Evolutionary conservation across 2,888 invertebrate species (phyloP), one percentile per base, ranked within the genome.

Genomic region (Erannis defoliaria): DNA sequence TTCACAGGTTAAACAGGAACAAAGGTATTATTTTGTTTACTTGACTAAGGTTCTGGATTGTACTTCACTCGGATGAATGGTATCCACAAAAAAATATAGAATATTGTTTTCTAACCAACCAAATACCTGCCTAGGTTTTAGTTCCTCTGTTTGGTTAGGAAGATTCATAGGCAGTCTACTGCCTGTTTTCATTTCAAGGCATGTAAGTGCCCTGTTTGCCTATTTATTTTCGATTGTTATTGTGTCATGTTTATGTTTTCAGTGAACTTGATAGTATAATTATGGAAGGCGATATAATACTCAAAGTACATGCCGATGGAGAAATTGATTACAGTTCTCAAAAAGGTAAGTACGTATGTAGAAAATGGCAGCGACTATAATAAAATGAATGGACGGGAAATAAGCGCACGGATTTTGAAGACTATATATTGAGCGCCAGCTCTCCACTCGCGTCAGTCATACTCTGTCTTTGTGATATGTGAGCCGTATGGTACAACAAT

Each of bases 241-340:
- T n/a, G n/a, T n/a, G n/a, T n/a, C 12, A 2, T 45, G 16, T 12
- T 31, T 29, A 26, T 18, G 16, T 46, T 69, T 70, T 38, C 40
- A 71, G 71, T 50, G 71, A 71, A 10, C 59, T 71, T 62, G 68
- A 71, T 40, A 66, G 68, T 33, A 71, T 71, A 18, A 64, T 64
- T 33, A 67, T 71, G 71, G 71, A 71, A 61, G 71, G 68, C 23
- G 71, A 71, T 38, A 67, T 71, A 23, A 71, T 71, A 49, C 56
- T 71, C 38, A 71, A 71, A 59, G 68, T 71, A 23, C 67, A 71
- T 57, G 66, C 68, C n/a, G 71, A 67, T 62, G 71, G 67, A 53
- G 71, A 67, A 53, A 66, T 43, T 33, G 60, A 64, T 33, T 56
- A 60, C 10, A 42, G 29, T 40, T 43, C 59, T 4, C 53, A 54